phyloP scores from a whole-genome alignment of 1,140 invertebrate genomes.

The Micrasema minimum region DNA sequence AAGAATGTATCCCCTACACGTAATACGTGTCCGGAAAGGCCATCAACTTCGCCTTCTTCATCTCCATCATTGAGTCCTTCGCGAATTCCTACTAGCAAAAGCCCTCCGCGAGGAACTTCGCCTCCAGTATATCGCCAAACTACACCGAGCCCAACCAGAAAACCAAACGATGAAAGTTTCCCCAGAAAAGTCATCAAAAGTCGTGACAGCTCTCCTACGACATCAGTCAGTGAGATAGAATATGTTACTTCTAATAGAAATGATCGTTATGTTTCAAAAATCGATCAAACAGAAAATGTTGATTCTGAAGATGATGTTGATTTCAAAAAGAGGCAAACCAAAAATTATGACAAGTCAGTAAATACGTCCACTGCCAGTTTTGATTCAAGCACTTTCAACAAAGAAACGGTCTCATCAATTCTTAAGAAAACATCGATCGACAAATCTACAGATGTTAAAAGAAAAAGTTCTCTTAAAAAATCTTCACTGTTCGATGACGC shows the following conservation, averaged over 20 bases:
- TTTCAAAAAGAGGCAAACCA: conserved; percentile 42
- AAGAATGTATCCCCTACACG: not conserved
- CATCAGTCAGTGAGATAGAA: conserved; percentile 65
- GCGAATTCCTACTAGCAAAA: conserved; percentile 22
- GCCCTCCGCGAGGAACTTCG: conserved; percentile 10
- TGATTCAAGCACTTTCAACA: conserved; percentile 43
- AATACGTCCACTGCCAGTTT: conserved; percentile 20
- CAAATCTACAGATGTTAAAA: conserved; percentile 53
- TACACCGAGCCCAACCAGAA: conserved; percentile 25
- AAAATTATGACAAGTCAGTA: conserved; percentile 2
- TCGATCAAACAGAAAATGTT: conserved; percentile 57
- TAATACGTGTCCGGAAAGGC: conserved; percentile 1
- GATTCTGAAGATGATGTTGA: conserved; percentile 42
- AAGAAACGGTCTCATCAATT: conserved; percentile 39
- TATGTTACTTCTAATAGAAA: conserved; percentile 58
- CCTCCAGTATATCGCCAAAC: conserved; percentile 8
- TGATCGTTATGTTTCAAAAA: conserved; percentile 59
- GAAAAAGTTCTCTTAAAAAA: conserved; percentile 66
- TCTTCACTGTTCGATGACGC: conserved; percentile 55
- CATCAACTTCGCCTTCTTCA: conserved; percentile 16
- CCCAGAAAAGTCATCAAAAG: conserved; percentile 57
- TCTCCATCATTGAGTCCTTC: conserved; percentile 19
- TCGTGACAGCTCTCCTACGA: conserved; percentile 64
- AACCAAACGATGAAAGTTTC: not conserved
- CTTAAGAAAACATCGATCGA: conserved; percentile 50